A percentile compares a stretch with the other conserved stretches of the same genome.
phyloP scores from a whole-genome alignment of 2,113 vertebrate genomes.

The Astur gentilis region DNA sequence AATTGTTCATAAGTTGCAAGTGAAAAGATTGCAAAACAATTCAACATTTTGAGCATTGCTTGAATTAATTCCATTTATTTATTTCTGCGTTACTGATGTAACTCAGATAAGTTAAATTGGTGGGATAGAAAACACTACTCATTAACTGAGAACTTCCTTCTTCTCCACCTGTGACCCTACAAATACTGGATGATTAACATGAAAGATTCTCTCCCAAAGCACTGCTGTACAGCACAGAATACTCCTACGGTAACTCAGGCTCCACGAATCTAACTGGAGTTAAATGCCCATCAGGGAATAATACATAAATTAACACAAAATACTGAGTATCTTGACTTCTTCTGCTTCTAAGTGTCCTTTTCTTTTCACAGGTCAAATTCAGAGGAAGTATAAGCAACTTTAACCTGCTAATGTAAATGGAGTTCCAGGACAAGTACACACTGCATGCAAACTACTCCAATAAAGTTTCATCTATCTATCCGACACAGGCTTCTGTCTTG shows the following conservation, averaged over 20 bases:
- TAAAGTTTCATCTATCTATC: neutral
- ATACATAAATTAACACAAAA: neutral
- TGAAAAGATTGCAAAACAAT: neutral
- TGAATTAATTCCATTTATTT: neutral
- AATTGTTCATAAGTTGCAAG: neutral
- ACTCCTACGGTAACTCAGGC: rapidly evolving
- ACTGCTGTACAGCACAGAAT: neutral
- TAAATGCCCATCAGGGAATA: neutral
- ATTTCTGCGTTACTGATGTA: neutral
- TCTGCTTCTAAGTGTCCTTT: neutral
- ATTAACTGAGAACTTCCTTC: neutral
- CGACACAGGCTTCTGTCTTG: neutral
- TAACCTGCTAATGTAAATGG: neutral
- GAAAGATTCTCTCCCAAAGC: neutral
- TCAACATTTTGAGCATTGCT: neutral
- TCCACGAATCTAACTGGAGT: neutral
- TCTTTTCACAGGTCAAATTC: neutral
- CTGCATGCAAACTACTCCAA: neutral
- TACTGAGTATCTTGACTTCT: neutral
- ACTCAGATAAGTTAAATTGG: neutral
- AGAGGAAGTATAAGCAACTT: neutral
- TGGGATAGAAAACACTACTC: neutral
- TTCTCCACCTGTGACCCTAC: neutral
- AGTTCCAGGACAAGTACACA: neutral
- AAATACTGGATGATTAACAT: neutral